These are phyloP conservation scores for Coilia nasus DNA, from an alignment of 2,797 vertebrate species.

Conservation along the genomic window DNA sequence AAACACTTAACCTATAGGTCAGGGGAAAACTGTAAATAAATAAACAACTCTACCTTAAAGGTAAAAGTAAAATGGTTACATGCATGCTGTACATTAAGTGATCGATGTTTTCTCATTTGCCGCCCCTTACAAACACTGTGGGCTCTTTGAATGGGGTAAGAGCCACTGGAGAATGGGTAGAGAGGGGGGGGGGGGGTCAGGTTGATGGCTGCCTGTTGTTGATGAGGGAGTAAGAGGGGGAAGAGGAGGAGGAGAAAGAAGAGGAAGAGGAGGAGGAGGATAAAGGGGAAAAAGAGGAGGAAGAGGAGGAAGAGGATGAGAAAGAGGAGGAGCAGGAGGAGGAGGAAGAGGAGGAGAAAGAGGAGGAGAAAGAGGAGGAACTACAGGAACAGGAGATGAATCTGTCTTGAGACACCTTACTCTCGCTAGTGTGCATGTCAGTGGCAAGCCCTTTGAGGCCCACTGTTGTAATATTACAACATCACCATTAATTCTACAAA, in stretches of 20 bases:
- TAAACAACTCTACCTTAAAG: background rate
- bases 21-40: background rate
- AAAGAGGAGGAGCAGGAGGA: background rate
- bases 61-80: background rate
- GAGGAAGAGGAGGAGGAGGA: too few relatives aligned
- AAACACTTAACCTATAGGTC: background rate
- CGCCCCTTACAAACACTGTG: background rate
- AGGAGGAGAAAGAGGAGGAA: conserved; percentile 31
- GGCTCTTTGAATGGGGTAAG: background rate
- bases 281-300: too few relatives aligned
- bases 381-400: background rate
- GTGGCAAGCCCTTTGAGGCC: conserved; percentile 59
- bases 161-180: background rate
- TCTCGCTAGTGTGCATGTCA: conserved; percentile 32
- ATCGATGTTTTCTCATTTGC: background rate
- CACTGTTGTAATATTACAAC: too few relatives aligned
- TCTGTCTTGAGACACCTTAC: background rate
- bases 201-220: conserved; percentile 51
- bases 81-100: background rate
- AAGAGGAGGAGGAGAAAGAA: too few relatives aligned
- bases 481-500: too few relatives aligned
- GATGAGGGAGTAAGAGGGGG: background rate
- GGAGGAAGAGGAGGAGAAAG: background rate
- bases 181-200: conserved; percentile 7
- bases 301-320: too few relatives aligned